phyloP scores from a whole-genome alignment of 2,797 vertebrate species.

The Argentina silus region DNA sequence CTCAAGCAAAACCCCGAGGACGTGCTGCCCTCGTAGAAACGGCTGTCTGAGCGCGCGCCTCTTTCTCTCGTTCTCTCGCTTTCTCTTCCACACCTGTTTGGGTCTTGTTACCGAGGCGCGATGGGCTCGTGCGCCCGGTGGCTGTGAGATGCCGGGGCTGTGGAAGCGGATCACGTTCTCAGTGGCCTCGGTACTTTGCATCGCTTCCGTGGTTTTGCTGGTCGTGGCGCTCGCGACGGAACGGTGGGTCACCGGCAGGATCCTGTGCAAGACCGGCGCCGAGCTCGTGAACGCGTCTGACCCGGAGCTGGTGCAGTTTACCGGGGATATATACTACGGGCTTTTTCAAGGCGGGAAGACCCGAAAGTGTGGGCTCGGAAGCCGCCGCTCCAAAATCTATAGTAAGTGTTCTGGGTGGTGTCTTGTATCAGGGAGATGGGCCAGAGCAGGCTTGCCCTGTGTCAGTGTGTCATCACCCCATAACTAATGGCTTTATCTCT shows the following conservation, averaged over 20 bases:
- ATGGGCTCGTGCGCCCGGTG: constrained; percentile 62
- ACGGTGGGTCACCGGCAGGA: constrained; percentile 88
- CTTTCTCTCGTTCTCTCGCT: neutral
- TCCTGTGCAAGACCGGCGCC: constrained; percentile 92
- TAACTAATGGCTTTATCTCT: no score
- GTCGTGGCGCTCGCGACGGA: constrained; percentile 85
- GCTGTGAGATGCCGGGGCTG: constrained; percentile 85
- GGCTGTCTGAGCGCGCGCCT: no score
- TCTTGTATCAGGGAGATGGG: neutral
- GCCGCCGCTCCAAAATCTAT: constrained; percentile 86
- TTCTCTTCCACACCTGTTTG: constrained; percentile 22
- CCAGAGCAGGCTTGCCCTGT: no score
- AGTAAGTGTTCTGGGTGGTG: constrained; percentile 78
- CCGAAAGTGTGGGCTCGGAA: constrained; percentile 89
- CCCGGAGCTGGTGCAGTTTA: constrained; percentile 90
- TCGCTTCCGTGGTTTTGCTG: constrained; percentile 84
- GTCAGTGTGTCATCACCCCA: no score
- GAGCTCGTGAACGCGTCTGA: constrained; percentile 93
- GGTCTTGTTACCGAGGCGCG: constrained; percentile 43
- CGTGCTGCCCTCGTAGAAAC: neutral
- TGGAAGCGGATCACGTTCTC: constrained; percentile 89
- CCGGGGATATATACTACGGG: constrained; percentile 91
- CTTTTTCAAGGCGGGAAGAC: constrained; percentile 91
- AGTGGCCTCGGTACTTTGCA: constrained; percentile 83
- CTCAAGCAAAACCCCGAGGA: no score